Evolutionary conservation across 2,888 invertebrate genomes (phyloP).

Genomic region (Leptodirus hochenwartii): DNA sequence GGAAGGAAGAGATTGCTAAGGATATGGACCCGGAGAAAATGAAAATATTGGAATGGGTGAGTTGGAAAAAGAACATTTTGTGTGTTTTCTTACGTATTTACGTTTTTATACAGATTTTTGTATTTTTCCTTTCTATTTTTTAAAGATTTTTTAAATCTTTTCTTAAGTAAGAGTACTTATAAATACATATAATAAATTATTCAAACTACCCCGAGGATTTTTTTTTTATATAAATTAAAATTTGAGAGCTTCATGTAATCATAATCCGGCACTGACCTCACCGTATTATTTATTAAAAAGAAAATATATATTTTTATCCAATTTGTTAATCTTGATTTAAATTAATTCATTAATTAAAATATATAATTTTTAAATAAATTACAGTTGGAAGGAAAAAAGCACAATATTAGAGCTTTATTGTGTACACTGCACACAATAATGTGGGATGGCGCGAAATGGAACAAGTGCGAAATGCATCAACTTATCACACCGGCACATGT

Average conservation of each 20-base stretch:
- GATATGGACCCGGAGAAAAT: constrained; percentile 87
- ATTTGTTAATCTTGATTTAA: neutral
- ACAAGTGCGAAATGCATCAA: constrained; percentile 86
- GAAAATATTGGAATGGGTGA: constrained; percentile 65
- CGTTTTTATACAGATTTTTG: constrained; percentile 2
- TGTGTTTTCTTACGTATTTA: constrained; percentile 1
- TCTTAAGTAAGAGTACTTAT: neutral
- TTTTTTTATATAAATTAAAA: too few relatives aligned
- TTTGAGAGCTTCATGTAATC: too few relatives aligned
- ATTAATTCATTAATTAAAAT: constrained; percentile 4
- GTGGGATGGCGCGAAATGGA: constrained; percentile 90
- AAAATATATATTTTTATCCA: too few relatives aligned
- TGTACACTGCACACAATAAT: constrained; percentile 87
- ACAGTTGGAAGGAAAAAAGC: constrained; percentile 87
- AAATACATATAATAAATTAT: too few relatives aligned
- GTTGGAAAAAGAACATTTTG: constrained; percentile 10
- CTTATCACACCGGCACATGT: constrained; percentile 84
- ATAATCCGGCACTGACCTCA: too few relatives aligned
- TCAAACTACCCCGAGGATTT: too few relatives aligned
- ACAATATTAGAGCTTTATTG: constrained; percentile 86
- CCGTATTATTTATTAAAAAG: too few relatives aligned
- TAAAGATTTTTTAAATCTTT: neutral
- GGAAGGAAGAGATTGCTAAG: constrained; percentile 66
- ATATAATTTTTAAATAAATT: constrained; percentile 10
- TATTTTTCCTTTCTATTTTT: neutral